Conservation (phyloP, 2,113 vertebrate species). For the Stigmatopora argus region DNA sequence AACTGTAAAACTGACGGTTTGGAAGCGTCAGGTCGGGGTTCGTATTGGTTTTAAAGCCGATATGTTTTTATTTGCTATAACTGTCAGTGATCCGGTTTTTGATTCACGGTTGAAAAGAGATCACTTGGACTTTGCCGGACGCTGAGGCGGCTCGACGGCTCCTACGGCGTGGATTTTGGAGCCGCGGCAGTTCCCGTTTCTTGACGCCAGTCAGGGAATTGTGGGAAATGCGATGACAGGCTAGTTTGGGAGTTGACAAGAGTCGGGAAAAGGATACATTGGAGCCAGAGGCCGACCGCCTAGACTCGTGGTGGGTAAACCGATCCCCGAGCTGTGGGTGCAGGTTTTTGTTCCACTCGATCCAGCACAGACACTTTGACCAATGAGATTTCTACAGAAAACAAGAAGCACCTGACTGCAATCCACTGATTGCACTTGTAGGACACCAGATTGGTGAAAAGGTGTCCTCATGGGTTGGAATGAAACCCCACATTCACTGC, state of each 20-base stretch:
- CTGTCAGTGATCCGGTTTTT: neutral
- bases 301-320: too few species aligned
- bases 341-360: too few species aligned
- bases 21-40: neutral
- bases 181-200: neutral
- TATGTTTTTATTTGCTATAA: constrained; percentile 1
- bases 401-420: too few species aligned
- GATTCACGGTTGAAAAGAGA: neutral
- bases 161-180: neutral
- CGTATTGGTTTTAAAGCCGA: neutral
- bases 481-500: too few species aligned
- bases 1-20: neutral
- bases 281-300: constrained; percentile 29
- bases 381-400: too few species aligned
- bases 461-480: too few species aligned
- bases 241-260: constrained; percentile 1
- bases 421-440: too few species aligned
- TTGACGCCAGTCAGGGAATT: neutral
- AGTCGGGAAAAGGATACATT: constrained; percentile 8
- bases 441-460: too few species aligned
- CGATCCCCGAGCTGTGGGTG: too few species aligned
- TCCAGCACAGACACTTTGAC: too few species aligned
- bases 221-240: constrained; percentile 7
- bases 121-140: neutral
- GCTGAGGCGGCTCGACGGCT: neutral